Evolutionary conservation across 2,113 vertebrate species (phyloP).

Genomic region (Hiodon tergisus): DNA sequence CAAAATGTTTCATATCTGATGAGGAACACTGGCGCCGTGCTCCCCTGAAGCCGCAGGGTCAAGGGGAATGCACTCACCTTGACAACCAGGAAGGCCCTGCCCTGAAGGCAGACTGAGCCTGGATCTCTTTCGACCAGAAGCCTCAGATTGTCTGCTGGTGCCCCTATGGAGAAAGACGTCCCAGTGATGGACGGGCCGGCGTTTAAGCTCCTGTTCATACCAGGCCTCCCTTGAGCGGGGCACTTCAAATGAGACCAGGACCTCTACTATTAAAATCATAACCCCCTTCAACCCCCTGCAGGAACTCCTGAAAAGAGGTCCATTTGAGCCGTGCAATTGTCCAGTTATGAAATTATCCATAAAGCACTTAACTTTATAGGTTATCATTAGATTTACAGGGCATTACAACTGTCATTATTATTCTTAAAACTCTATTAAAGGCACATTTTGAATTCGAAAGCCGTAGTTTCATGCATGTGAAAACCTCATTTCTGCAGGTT

Average conservation of each 20-base stretch:
- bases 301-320: slow-evolving; percentile 8
- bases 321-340: background rate
- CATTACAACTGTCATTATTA: no score
- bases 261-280: slow-evolving; percentile 58
- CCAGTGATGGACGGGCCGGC: slow-evolving; percentile 55
- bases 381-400: no score
- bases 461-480: no score
- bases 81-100: slow-evolving; percentile 45
- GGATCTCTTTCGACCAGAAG: slow-evolving; percentile 60
- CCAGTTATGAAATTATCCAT: background rate
- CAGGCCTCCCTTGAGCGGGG: slow-evolving; percentile 48
- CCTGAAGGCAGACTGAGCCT: slow-evolving; percentile 50
- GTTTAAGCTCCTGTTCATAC: slow-evolving; percentile 58
- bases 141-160: slow-evolving; percentile 57
- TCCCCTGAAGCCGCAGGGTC: slow-evolving; percentile 4
- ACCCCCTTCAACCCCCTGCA: slow-evolving; percentile 49
- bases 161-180: slow-evolving; percentile 58
- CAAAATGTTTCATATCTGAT: background rate
- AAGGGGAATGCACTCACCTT: slow-evolving; percentile 24
- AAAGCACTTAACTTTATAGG: background rate
- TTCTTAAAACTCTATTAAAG: no score
- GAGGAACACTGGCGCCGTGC: background rate
- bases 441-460: no score
- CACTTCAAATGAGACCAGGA: slow-evolving; percentile 46
- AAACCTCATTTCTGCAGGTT: no score